Conservation (phyloP, 35 echinoderm and acorn worm genomes). For the Eucidaris tribuloides region DNA sequence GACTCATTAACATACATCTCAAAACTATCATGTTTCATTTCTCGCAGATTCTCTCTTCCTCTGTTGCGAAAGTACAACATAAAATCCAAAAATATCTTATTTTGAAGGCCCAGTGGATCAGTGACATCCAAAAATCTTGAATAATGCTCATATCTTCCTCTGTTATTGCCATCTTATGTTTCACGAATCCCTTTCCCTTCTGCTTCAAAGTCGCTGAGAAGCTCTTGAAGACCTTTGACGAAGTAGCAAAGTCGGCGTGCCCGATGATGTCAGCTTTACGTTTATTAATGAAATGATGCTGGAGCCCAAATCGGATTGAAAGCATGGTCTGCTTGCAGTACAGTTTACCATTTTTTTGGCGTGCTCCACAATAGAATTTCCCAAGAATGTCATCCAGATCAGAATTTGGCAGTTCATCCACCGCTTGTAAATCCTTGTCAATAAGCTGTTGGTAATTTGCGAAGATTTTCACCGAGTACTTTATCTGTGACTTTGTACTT, state of each 20-base stretch:
- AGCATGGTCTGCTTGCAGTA: conserved; percentile 6
- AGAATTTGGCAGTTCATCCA: not conserved
- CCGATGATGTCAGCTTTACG: not conserved
- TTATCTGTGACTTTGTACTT: not conserved
- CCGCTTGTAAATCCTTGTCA: not conserved
- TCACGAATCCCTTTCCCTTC: not conserved
- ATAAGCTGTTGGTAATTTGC: not conserved
- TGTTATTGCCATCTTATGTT: conserved; percentile 7
- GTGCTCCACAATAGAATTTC: not conserved
- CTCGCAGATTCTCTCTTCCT: conserved; percentile 3
- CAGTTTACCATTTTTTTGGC: not conserved
- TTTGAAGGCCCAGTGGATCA: not conserved
- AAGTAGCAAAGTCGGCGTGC: not conserved
- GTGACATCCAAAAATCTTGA: not conserved
- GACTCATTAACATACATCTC: not conserved
- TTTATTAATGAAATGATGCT: not conserved
- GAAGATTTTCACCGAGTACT: not conserved
- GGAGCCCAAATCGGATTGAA: conserved; percentile 9
- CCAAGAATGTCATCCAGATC: not conserved
- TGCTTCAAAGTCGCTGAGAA: not conserved
- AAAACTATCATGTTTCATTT: not conserved
- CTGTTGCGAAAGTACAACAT: conserved; percentile 19
- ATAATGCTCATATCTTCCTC: not conserved
- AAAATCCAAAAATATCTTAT: no score
- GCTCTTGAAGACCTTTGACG: not conserved